Evolutionary conservation across 1,140 invertebrate genomes (phyloP).

Genomic region (Panagrolaimus sp.): DNA sequence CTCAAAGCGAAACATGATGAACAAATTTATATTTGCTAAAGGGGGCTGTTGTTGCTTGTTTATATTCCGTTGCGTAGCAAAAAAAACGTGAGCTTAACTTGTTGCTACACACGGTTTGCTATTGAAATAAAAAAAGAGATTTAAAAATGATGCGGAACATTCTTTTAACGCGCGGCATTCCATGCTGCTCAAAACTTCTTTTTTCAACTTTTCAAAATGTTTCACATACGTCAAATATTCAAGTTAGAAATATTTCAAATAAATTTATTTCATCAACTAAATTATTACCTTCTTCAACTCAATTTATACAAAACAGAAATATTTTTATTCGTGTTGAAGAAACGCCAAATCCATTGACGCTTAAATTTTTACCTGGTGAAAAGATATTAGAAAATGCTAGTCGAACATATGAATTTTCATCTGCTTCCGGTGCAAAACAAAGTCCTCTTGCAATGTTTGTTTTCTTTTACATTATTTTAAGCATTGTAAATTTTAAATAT

Average conservation of each 20-base stretch:
- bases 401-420: constrained; percentile 89
- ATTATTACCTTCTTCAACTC: not conserved
- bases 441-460: constrained; percentile 73
- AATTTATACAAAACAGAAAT: constrained; percentile 7
- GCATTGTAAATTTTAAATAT: constrained; percentile 12
- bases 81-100: no score
- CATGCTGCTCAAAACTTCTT: constrained; percentile 7
- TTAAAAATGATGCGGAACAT: constrained; percentile 9
- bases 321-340: constrained; percentile 98
- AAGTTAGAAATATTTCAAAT: not conserved
- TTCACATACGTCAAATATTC: not conserved
- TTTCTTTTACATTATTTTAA: constrained; percentile 2
- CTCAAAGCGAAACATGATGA: no score
- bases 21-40: no score
- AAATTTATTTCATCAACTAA: not conserved
- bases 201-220: not conserved
- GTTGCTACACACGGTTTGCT: no score
- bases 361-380: constrained; percentile 92
- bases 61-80: no score
- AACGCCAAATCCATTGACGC: constrained; percentile 95
- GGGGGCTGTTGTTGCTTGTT: no score
- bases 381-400: constrained; percentile 72
- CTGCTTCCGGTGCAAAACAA: constrained; percentile 69
- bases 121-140: not conserved
- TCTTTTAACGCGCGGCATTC: not conserved